Base-by-base conservation (phyloP, 2,888 invertebrate genomes). In the Venustoraphidia nigricollis region DNA sequence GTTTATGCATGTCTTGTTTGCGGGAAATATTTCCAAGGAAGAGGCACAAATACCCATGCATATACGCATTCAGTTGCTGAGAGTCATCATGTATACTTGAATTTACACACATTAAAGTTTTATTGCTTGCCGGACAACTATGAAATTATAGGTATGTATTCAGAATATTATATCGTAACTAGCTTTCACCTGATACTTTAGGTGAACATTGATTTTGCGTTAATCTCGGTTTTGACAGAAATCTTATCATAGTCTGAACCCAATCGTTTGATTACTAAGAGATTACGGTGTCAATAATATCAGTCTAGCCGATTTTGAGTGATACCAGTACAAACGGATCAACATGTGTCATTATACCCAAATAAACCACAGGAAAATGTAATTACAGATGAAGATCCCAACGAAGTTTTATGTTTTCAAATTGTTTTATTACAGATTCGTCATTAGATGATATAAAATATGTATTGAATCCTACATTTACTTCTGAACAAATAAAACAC, bases 91-190 rank as follows among this genome's bases (percentile, higher is more conserved):
- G 97, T 99, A 1, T 99, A 90, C 62, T 73, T 98, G 10, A 99
- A 99, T 71, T 74, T 99, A 46, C 91, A 90, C 57, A 96, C 97
- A 0, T 71, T 98, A 51, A 90, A 93, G 62, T 99, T 98, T 69
- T 99, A 98, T 67, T 99, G 98, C 64, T 72, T 99, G 52, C 98
- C 98, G 1, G 98, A 99, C 64, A 98, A 98, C 67, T 99, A 99
- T 71, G 95, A 98, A 75, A 93, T 99, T 57, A 90, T 96, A 58
- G 94, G 93, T 83, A 75, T 76, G 65, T 60, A 38, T 27, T 27
- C 27, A 27, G 37, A 36, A 40, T 11, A 38, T 9, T 35, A 27
- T 1, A 44, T 41, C 27, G 13, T 41, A 10, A 8, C 34, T 45
- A 43, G 8, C 10, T 46, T 36, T n/a, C 34, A 9, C 36, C 4